Conservation (phyloP, 1,140 invertebrate species). For the Uloborus diversus region DNA sequence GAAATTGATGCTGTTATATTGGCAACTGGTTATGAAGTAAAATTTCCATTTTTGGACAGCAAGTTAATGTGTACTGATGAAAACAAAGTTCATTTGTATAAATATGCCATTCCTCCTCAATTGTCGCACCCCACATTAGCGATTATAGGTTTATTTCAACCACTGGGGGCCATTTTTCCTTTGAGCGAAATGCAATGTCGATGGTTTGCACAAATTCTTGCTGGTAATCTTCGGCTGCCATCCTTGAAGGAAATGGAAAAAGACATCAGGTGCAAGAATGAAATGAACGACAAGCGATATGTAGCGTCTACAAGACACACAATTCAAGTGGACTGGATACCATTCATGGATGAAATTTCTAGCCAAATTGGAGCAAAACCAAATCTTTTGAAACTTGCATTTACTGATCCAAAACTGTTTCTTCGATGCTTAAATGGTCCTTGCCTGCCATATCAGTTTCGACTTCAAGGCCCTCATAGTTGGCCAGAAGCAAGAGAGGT, state of each 20-base stretch:
- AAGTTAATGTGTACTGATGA: constrained; percentile 56
- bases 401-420: constrained; percentile 64
- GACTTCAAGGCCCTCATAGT: constrained; percentile 65
- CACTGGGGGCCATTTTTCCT: constrained; percentile 68
- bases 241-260: constrained; percentile 49
- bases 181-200: constrained; percentile 69
- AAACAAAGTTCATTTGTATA: constrained; percentile 67
- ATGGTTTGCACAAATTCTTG: constrained; percentile 61
- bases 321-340: constrained; percentile 65
- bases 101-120: constrained; percentile 66
- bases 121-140: constrained; percentile 63
- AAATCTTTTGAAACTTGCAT: constrained; percentile 61
- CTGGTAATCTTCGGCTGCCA: constrained; percentile 55
- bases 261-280: constrained; percentile 54
- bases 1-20: constrained; percentile 64
- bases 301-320: constrained; percentile 63
- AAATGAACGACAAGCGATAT: constrained; percentile 47
- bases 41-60: constrained; percentile 64
- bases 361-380: constrained; percentile 63
- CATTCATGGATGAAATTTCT: constrained; percentile 65
- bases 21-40: constrained; percentile 66
- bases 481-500: constrained; percentile 67
- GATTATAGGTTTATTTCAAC: constrained; percentile 69
- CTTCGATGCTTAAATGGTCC: constrained; percentile 64
- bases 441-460: constrained; percentile 68